Evolutionary conservation across 2,888 invertebrate species (phyloP).

Genomic region (Tinea pellionella): DNA sequence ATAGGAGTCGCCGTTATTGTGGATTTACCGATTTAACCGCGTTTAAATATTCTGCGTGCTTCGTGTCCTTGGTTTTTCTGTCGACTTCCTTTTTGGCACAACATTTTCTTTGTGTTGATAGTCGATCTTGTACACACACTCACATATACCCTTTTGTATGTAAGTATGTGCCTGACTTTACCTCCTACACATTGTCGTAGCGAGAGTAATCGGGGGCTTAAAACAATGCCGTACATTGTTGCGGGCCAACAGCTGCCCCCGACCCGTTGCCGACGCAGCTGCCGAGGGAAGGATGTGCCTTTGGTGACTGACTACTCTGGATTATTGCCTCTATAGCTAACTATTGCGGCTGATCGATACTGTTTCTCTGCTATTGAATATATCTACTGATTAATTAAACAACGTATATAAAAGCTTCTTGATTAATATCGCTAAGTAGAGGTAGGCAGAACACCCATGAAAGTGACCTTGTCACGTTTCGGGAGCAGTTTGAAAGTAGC

Average conservation of each 20-base stretch:
- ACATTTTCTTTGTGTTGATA: no score
- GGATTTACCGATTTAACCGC: slow-evolving; percentile 20
- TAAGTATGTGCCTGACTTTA: background rate
- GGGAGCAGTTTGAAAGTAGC: no score
- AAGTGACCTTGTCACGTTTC: no score
- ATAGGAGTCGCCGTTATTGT: slow-evolving; percentile 28
- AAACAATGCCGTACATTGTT: slow-evolving; percentile 7
- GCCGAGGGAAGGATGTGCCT: background rate
- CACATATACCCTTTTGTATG: background rate
- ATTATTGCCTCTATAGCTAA: background rate
- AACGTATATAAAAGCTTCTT: no score
- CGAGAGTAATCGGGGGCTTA: background rate
- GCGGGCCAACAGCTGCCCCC: slow-evolving; percentile 1
- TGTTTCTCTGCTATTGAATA: no score
- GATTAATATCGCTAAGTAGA: no score
- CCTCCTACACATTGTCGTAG: background rate
- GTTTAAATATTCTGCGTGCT: slow-evolving; percentile 18
- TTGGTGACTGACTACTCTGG: background rate
- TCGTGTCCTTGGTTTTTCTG: no score
- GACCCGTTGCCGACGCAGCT: background rate
- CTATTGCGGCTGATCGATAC: background rate
- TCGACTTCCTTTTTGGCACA: background rate
- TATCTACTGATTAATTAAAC: no score
- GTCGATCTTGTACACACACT: background rate
- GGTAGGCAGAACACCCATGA: no score